Percentiles rank a stretch among this genome's conserved stretches.
phyloP scores from a whole-genome alignment of 1,140 invertebrate species.

The Phymorhynchus buccinoides region DNA sequence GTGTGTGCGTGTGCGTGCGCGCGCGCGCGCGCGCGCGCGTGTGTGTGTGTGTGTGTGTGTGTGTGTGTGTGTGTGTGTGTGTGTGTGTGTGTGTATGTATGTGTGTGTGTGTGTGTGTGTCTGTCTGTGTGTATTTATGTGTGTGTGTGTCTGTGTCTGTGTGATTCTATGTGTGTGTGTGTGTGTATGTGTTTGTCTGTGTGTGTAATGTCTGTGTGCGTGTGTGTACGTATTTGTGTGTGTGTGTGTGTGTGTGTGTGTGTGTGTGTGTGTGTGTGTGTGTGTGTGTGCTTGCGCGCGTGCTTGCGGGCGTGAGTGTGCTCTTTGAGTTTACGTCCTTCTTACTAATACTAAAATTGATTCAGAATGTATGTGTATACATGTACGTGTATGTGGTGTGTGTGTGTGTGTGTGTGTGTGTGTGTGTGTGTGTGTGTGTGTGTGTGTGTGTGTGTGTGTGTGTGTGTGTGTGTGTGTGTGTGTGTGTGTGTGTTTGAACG shows the following conservation, averaged over 20 bases:
- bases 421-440: not conserved
- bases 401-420: not conserved
- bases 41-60: not conserved
- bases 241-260: no score
- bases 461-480: not conserved
- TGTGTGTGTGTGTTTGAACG: constrained; percentile 10
- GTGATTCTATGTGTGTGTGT: not conserved
- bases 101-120: not conserved
- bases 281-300: no score
- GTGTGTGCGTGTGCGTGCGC: not conserved
- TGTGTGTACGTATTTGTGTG: no score
- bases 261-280: no score
- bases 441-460: not conserved
- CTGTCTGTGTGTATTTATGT: not conserved
- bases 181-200: not conserved
- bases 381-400: not conserved
- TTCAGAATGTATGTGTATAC: not conserved
- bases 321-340: no score
- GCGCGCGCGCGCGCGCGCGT: no score
- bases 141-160: not conserved
- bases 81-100: not conserved
- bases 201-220: no score
- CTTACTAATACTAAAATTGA: no score
- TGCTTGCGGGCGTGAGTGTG: not conserved
- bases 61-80: not conserved